Base-by-base conservation (phyloP, 2,888 invertebrate genomes). In the Xiphydria camelus region DNA sequence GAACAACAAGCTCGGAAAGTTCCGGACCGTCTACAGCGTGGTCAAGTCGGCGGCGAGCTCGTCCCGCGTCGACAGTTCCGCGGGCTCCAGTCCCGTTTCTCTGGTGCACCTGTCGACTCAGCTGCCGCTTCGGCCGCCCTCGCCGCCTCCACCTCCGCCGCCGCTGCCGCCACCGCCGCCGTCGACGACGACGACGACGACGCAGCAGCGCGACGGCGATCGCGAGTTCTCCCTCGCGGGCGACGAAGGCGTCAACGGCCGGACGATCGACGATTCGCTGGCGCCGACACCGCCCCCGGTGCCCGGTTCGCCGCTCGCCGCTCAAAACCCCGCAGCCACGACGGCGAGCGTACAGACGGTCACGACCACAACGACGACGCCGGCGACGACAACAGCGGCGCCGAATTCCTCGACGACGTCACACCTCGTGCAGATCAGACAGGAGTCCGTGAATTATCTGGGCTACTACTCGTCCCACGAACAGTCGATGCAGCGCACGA, bases 391-490 rank as follows among this genome's bases (percentile, higher is more conserved):
- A 19, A 26, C 43, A 12, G 22, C 47, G 0, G 38, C 48, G 2
- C 41, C 50, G 15, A 45, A 59, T 0, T 46, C 61, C 1, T 45
- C 59, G 4, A 47, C 60, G 1, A 61, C 71, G 0, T 58, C 68
- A 0, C 67, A 72, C 38, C 47, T 70, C 1, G 57, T 64, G 3
- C 74, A 73, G 23, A 75, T 78, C 52, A 80, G 82, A 46, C 82
- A 81, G 57, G 85, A 85, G 65, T 80, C 80, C 6, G 82, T 86
- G 9, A 84, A 86, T 71, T 87, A 87, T 73, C 75, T 87, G 34
- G 87, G 85, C 4, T 86, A 85, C 61, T 86, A 83, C 68, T 85
- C 85, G 1, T 82, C 82, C 0, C 85, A 86, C 58, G 86, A 86
- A 57, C 83, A 84, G 62, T 65, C 82, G 7, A 84, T 85, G 83